phyloP scores from a whole-genome alignment of 2,113 vertebrate genomes.

The Chascanopsetta lugubris region DNA sequence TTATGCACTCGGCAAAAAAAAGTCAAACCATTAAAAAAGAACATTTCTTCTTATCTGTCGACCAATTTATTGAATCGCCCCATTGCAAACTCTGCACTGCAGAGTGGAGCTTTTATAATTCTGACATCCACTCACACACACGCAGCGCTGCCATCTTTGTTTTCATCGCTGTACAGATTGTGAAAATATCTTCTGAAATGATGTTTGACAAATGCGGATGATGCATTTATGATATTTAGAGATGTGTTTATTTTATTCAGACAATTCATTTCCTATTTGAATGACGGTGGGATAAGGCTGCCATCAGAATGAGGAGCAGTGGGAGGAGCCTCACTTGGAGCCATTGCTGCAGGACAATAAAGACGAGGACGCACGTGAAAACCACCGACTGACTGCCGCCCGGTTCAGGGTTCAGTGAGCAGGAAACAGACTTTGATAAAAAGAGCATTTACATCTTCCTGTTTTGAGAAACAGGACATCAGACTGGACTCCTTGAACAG shows the following conservation, averaged over 20 bases:
- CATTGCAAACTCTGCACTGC: constrained; percentile 18
- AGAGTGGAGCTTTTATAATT: constrained; percentile 16
- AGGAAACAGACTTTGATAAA: constrained; percentile 3
- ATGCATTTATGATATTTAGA: constrained; percentile 84
- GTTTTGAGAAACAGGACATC: constrained; percentile 9
- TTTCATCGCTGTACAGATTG: constrained; percentile 29
- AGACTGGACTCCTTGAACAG: constrained; percentile 35
- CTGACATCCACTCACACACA: constrained; percentile 6
- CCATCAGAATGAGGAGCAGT: constrained; percentile 80
- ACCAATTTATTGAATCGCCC: constrained; percentile 57
- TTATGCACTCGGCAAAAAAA: constrained; percentile 58
- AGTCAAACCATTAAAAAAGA: constrained; percentile 60
- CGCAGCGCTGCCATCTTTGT: constrained; percentile 28
- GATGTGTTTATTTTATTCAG: constrained; percentile 85
- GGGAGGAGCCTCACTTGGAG: constrained; percentile 77
- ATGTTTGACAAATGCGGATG: constrained; percentile 67
- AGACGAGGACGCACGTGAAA: constrained; percentile 76
- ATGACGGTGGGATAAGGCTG: constrained; percentile 64
- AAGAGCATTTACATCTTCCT: constrained; percentile 36
- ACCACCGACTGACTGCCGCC: constrained; percentile 82
- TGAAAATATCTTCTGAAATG: constrained; percentile 69
- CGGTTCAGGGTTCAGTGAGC: constrained; percentile 73
- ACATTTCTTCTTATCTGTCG: constrained; percentile 36
- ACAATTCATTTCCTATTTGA: constrained; percentile 77
- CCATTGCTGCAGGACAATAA: constrained; percentile 82